Evolutionary conservation across 2,888 invertebrate genomes (phyloP).

Genomic region (Diabrotica balteata): DNA sequence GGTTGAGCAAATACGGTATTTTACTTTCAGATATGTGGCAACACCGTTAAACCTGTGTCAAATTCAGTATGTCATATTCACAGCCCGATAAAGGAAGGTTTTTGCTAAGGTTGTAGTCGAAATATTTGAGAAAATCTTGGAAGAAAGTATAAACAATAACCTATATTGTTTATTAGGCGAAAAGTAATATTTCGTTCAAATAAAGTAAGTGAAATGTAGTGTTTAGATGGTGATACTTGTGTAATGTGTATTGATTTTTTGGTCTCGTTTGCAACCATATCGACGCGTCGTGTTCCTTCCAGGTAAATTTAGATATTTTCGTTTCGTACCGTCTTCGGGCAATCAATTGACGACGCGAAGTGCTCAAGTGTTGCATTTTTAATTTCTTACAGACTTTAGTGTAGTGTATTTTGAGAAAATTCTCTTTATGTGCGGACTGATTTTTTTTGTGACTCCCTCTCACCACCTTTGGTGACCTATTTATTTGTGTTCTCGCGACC

Average conservation of each 20-base stretch:
- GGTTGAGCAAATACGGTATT: no score
- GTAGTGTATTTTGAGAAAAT: constrained; percentile 34
- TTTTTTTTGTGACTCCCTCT: constrained; percentile 25
- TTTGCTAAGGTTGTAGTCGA: not conserved
- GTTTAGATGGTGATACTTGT: constrained; percentile 40
- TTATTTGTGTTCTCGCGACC: constrained; percentile 17
- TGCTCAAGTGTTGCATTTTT: constrained; percentile 28
- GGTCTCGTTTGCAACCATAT: constrained; percentile 34
- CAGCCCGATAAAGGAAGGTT: not conserved
- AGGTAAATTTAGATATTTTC: constrained; percentile 34
- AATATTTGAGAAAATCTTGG: constrained; percentile 14
- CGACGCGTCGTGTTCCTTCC: constrained; percentile 36
- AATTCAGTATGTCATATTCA: constrained; percentile 11
- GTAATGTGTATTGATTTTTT: constrained; percentile 46
- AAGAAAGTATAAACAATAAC: constrained; percentile 23
- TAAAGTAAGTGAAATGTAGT: constrained; percentile 46
- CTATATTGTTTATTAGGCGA: constrained; percentile 35
- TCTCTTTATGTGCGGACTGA: constrained; percentile 18
- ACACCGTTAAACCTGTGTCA: not conserved
- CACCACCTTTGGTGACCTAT: constrained; percentile 28
- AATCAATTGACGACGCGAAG: constrained; percentile 34
- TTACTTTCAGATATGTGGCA: not conserved
- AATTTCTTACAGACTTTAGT: constrained; percentile 30
- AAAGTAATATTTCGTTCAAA: constrained; percentile 41
- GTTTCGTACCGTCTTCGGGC: constrained; percentile 21